Evolutionary conservation across 2,113 vertebrate genomes (phyloP), one percentile per base, ranked within the genome.

Genomic region (Ptyas mucosa): DNA sequence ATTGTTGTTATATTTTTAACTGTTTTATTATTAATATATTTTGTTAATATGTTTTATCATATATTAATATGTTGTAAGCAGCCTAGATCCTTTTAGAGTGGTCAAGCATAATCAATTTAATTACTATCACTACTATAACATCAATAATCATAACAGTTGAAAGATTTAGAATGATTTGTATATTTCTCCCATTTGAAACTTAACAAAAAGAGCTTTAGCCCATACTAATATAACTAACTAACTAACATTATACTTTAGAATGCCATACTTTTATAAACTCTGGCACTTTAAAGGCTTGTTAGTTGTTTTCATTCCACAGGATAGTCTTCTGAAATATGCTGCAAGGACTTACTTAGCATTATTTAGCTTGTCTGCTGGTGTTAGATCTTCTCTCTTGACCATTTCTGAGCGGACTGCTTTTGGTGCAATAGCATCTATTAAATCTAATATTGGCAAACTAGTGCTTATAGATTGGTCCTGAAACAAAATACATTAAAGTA

Each of bases 391-490:
- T 96, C 97, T 98, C 96, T 98, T 98, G 95, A 99, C 97, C 98
- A 99, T 98, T 96, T 99, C 98, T 95, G 97, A 97, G 95, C 97
- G 98, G 94, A 99, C 97, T 61, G 98, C 98, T 91, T 98, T 98
- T 57, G 99, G 98, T 95, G 98, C 98, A 91, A 99, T 99, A 93
- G 97, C 98, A 95, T 99, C 98, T 93, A 99, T 99, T 97, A 99
- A 98, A 96, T 99, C 99, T 87, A 99, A 97, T 92, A 99, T 98
- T 85, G 99, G 98, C 94, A 99, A 97, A 95, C 99, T 99, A 90
- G 98, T 99, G 96, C 98, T 99, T 97, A 99, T 99, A 91, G 98
- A 97, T 95, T 97, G 98, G 96, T 99, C 99, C 99, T 99, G 94
- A 87, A 97, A 96, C 88, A 96, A 96, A 90, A 97, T 92, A 11